Evolutionary conservation across 2,888 invertebrate genomes (phyloP), one percentile per base, ranked within the genome.

Genomic region (Dryomyza anilis): DNA sequence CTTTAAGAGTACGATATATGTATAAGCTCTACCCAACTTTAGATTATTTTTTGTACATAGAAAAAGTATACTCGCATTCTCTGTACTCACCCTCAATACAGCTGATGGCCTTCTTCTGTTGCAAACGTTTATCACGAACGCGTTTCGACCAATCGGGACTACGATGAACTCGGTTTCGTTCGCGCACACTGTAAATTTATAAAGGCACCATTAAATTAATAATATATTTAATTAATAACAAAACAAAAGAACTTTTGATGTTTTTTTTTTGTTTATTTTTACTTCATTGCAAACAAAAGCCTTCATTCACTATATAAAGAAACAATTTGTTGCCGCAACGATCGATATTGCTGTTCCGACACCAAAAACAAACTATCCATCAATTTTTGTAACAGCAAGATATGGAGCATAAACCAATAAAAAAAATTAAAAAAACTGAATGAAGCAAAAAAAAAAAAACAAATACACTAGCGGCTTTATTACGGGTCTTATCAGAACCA

Each of bases 141-240:
- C 81, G 78, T 67, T 78, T 81, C 43, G 81, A 83, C 83, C 83
- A 83, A 72, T 82, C 82, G 4, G 83, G 83, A 72, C 80, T 83
- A 52, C 81, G 80, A 71, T 82, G 81, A 33, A 73, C 73, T 70
- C 82, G 83, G 19, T 76, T 76, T 56, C 82, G 77, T 72, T 83
- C 82, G 55, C 83, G 78, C 7, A 83, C 80, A 55, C 83, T 83
- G 69, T 5, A 77, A n/a, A 76, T 30, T 5, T 2, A 5, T 48
- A 1, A 48, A 10, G 29, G 46, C 19, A 55, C 33, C 14, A 39
- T 14, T n/a, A 39, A 39, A 39, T 33, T 12, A 12, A 39, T 14
- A 12, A 39, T 33, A 8, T 12, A 33, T 4, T 39, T 39, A 39
- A 39, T 6, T n/a, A 39, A n/a, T n/a, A n/a, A n/a, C n/a, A 16